Percentiles rank a stretch among this genome's conserved stretches.
These are phyloP conservation scores for Drosophila nigromelanica DNA, from an alignment of 1,140 invertebrate genomes.

Conservation along the genomic window DNA sequence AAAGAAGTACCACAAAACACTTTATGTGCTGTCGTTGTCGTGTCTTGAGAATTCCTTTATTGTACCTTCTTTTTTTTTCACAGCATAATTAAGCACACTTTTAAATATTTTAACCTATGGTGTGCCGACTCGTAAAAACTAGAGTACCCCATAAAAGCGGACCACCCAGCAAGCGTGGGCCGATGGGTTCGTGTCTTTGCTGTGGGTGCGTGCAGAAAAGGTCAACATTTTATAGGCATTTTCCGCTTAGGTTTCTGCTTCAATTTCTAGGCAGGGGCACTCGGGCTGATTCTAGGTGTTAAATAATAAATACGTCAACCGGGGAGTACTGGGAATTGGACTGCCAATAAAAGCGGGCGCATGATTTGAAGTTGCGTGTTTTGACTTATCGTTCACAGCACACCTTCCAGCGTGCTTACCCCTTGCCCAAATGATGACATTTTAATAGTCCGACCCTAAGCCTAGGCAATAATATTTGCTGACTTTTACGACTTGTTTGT, in stretches of 20 bases:
- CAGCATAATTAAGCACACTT: constrained; percentile 77
- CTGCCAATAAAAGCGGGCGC: constrained; percentile 64
- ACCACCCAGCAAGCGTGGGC: constrained; percentile 39
- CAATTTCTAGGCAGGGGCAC: not conserved
- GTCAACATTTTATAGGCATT: constrained; percentile 76
- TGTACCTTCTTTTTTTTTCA: constrained; percentile 32
- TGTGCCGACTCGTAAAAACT: constrained; percentile 68
- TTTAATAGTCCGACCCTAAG: constrained; percentile 68
- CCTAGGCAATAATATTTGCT: constrained; percentile 72
- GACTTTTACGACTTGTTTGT: constrained; percentile 61
- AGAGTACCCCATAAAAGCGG: constrained; percentile 65
- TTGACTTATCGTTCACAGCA: constrained; percentile 54
- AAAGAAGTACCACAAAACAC: constrained; percentile 13
- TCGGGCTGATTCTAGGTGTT: constrained; percentile 58
- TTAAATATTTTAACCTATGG: constrained; percentile 77
- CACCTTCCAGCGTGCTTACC: constrained; percentile 8
- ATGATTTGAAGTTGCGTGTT: constrained; percentile 55
- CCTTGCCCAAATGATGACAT: constrained; percentile 60
- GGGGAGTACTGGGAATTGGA: constrained; percentile 44
- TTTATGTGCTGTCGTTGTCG: constrained; percentile 55
- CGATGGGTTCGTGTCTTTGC: constrained; percentile 6
- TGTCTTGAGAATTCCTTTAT: constrained; percentile 57
- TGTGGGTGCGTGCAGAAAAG: constrained; percentile 63
- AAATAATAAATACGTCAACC: constrained; percentile 75
- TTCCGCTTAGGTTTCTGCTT: constrained; percentile 53